Evolutionary conservation across 2,113 vertebrate species (phyloP).

Genomic region (Laterallus jamaicensis): DNA sequence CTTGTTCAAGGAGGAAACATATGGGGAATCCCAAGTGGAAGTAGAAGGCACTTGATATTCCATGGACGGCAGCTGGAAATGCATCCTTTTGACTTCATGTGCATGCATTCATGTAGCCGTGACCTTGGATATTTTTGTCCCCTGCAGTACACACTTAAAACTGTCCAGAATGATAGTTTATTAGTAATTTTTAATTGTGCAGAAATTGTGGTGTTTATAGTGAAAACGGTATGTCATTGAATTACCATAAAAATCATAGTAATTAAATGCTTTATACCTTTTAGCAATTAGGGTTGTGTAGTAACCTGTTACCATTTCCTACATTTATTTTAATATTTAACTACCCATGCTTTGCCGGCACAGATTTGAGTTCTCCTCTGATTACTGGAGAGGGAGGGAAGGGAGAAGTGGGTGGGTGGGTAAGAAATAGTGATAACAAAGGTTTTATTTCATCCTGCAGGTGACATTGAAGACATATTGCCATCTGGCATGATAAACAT

Average conservation of each 20-base stretch:
- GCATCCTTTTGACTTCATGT: conserved; percentile 31
- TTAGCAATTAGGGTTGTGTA: neutral
- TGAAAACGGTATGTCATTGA: neutral
- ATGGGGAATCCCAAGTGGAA: conserved; percentile 60
- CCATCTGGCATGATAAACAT: conserved; percentile 76
- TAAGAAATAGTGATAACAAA: conserved; percentile 28
- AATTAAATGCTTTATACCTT: conserved; percentile 28
- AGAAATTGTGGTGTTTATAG: neutral
- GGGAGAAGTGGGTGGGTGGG: neutral
- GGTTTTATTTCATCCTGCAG: conserved; percentile 67
- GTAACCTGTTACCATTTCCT: conserved; percentile 21
- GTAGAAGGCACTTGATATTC: conserved; percentile 59
- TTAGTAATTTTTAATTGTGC: conserved; percentile 32
- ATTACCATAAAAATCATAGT: neutral
- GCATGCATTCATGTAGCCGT: neutral
- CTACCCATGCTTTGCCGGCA: neutral
- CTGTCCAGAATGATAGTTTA: neutral
- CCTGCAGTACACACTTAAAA: neutral
- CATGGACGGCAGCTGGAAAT: conserved; percentile 8
- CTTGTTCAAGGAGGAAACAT: conserved; percentile 56
- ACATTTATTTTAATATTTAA: conserved; percentile 45
- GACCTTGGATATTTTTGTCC: conserved; percentile 37
- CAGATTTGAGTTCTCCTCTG: neutral
- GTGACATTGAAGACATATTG: conserved; percentile 74
- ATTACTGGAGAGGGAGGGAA: neutral